These are phyloP conservation scores for Drosophila sp. DNA, from an alignment of 1,140 invertebrate genomes.

Conservation along the genomic window DNA sequence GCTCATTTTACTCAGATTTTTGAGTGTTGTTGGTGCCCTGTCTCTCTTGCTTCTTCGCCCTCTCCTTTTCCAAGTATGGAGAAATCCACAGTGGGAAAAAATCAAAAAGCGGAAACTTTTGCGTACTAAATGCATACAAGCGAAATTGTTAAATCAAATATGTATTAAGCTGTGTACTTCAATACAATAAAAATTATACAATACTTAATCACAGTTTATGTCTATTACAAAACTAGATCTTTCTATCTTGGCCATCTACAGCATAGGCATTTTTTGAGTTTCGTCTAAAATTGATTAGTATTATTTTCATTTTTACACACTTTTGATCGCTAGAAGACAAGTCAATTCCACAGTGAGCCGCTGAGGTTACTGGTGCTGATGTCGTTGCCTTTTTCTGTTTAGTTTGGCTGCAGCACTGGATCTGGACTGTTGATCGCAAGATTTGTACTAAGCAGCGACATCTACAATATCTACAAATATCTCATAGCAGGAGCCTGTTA, in stretches of 20 bases:
- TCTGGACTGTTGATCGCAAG: slow-evolving; percentile 15
- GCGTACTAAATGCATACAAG: no score
- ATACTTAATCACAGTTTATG: no score
- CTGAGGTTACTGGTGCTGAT: neutral
- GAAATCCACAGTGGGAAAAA: neutral
- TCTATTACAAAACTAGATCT: no score
- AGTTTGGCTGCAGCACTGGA: slow-evolving; percentile 8
- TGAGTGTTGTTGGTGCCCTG: slow-evolving; percentile 1
- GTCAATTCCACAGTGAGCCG: neutral
- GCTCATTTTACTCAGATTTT: neutral
- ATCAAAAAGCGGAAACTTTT: neutral
- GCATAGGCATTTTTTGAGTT: no score
- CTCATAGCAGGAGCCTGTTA: neutral
- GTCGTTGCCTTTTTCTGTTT: slow-evolving; percentile 6
- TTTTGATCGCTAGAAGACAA: neutral
- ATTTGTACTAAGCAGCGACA: neutral
- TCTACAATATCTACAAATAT: slow-evolving; percentile 1
- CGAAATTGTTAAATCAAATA: no score
- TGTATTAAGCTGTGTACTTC: no score
- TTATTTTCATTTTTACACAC: neutral
- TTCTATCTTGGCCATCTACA: no score
- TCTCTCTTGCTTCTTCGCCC: neutral
- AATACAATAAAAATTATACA: no score
- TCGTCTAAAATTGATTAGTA: neutral
- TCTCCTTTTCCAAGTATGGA: neutral